A percentile compares a stretch with the other conserved stretches of the same genome.
Evolutionary conservation across 2,888 invertebrate species (phyloP).

Genomic region (Morpho achilles): DNA sequence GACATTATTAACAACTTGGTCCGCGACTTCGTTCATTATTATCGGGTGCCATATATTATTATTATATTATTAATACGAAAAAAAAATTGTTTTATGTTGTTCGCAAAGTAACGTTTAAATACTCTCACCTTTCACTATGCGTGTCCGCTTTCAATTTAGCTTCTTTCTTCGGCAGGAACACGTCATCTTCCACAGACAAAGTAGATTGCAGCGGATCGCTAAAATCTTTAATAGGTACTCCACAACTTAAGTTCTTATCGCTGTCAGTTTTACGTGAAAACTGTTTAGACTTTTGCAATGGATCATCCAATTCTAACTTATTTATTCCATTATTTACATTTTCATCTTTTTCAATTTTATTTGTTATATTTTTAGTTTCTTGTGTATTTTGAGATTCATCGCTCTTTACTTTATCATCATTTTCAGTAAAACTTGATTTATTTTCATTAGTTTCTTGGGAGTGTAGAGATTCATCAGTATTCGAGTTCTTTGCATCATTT

Average conservation of each 20-base stretch:
- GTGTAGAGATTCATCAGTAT: not conserved
- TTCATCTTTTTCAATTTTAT: slow-evolving; percentile 21
- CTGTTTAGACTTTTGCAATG: slow-evolving; percentile 43
- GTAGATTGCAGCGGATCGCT: slow-evolving; percentile 89
- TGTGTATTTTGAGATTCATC: slow-evolving; percentile 15
- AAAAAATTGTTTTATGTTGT: too few relatives aligned
- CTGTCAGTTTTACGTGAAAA: slow-evolving; percentile 54
- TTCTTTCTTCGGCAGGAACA: slow-evolving; percentile 66
- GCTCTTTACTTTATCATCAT: too few relatives aligned
- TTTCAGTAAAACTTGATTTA: too few relatives aligned
- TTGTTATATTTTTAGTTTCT: slow-evolving; percentile 14
- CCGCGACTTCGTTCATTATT: too few relatives aligned
- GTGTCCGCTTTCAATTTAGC: slow-evolving; percentile 57
- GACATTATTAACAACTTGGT: too few relatives aligned
- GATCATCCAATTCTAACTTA: slow-evolving; percentile 31
- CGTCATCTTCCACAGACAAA: slow-evolving; percentile 66
- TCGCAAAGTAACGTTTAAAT: slow-evolving; percentile 13
- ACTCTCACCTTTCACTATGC: slow-evolving; percentile 56
- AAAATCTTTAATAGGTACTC: slow-evolving; percentile 84
- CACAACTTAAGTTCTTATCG: slow-evolving; percentile 63
- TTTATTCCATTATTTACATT: not conserved
- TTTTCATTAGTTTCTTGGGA: too few relatives aligned
- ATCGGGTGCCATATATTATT: too few relatives aligned
- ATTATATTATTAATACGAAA: too few relatives aligned
- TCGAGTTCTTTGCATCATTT: slow-evolving; percentile 1